Evolutionary conservation across 2,113 vertebrate genomes (phyloP).

Genomic region (Saccopteryx leptura): DNA sequence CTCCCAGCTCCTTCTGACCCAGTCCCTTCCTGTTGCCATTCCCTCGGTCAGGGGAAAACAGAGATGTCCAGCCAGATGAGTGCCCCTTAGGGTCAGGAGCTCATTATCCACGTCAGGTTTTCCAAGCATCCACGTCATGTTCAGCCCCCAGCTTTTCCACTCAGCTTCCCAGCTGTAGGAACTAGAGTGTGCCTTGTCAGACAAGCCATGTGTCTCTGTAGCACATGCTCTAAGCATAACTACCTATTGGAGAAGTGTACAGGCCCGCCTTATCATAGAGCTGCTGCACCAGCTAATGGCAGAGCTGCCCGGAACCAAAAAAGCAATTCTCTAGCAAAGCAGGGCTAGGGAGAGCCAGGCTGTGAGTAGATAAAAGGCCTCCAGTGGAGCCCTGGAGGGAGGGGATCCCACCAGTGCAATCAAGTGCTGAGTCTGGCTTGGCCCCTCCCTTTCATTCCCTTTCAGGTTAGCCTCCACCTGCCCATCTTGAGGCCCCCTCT

Average conservation of each 20-base stretch:
- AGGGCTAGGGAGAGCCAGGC: not conserved
- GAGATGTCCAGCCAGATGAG: not conserved
- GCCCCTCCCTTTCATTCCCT: not conserved
- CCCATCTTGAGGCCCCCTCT: not conserved
- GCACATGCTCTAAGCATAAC: slow-evolving; percentile 67
- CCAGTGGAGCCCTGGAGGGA: not conserved
- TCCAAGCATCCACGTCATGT: not conserved
- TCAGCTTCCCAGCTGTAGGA: slow-evolving; percentile 26
- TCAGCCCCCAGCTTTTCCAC: not conserved
- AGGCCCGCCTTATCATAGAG: slow-evolving; percentile 16
- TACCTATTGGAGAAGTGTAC: not conserved
- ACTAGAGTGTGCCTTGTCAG: slow-evolving; percentile 69
- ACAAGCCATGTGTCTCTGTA: slow-evolving; percentile 56
- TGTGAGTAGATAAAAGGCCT: not conserved
- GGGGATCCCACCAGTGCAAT: not conserved
- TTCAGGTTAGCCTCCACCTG: not conserved
- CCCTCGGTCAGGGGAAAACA: not conserved
- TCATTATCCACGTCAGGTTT: not conserved
- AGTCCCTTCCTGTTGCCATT: not conserved
- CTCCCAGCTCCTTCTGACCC: not conserved
- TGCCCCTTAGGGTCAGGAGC: not conserved
- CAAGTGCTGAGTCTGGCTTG: not conserved
- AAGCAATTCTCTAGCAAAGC: not conserved
- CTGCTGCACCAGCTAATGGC: not conserved
- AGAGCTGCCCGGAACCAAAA: not conserved